These are phyloP conservation scores for Podarcis cretensis DNA, from an alignment of 2,113 vertebrate species.

Conservation along the genomic window DNA sequence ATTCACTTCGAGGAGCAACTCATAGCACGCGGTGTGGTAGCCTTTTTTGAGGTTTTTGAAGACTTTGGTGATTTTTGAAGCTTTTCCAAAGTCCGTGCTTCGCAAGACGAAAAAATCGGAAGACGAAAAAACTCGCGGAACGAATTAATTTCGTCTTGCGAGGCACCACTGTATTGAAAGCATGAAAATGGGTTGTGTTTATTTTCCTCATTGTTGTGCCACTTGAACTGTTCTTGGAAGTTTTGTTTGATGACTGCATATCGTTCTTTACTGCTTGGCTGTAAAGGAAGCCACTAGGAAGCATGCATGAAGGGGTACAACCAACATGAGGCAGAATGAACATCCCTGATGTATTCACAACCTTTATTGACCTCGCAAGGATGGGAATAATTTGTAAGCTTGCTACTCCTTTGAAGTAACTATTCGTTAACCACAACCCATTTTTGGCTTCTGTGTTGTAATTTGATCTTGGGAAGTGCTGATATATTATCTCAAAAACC, in stretches of 20 bases:
- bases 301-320: not conserved
- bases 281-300: not conserved
- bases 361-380: not conserved
- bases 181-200: not conserved
- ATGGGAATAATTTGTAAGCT: not conserved
- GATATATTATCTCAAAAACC: not conserved
- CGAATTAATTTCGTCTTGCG: no score
- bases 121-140: no score
- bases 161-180: no score
- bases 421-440: not conserved
- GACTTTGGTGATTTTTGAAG: no score
- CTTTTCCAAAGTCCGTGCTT: no score
- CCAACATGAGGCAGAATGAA: not conserved
- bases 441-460: not conserved
- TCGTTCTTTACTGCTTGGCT: not conserved
- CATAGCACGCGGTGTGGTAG: no score
- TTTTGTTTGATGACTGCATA: not conserved
- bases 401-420: not conserved
- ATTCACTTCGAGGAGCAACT: no score
- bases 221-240: not conserved
- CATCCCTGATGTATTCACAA: not conserved
- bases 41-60: no score
- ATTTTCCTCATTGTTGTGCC: no score
- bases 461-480: not conserved
- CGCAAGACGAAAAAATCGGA: no score